Conservation (phyloP, 2,797 vertebrate genomes). For the Oreortyx pictus region DNA sequence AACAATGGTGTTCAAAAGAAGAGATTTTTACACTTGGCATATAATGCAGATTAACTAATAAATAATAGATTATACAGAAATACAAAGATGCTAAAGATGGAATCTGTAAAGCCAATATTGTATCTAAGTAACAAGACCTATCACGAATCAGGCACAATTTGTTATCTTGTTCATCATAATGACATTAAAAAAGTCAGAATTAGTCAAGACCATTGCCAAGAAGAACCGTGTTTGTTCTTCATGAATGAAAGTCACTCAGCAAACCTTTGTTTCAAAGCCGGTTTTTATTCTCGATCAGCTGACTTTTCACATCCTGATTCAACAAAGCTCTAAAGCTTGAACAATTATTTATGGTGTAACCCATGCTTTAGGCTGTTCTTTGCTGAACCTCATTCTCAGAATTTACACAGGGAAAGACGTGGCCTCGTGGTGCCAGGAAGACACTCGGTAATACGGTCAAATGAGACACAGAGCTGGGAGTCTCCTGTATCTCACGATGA, state of each 20-base stretch:
- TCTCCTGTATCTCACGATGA: rapidly evolving
- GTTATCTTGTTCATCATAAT: neutral
- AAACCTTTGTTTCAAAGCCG: neutral
- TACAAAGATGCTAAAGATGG: neutral
- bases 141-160: neutral
- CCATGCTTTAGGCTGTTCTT: neutral
- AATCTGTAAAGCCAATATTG: rapidly evolving
- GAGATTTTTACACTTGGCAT: neutral
- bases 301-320: constrained; percentile 46
- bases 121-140: neutral
- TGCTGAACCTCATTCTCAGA: neutral
- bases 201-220: neutral
- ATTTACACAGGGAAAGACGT: neutral
- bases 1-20: neutral
- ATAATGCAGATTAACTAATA: neutral
- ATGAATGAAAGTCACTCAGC: neutral
- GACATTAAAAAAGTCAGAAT: neutral
- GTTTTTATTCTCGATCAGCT: neutral
- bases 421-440: neutral
- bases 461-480: neutral
- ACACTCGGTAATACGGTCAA: rapidly evolving
- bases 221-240: constrained; percentile 3
- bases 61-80: neutral
- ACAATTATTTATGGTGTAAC: constrained; percentile 11
- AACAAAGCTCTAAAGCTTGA: constrained; percentile 37